Evolutionary conservation across 2,113 vertebrate species (phyloP), one percentile per base, ranked within the genome.

Genomic region (Chaenocephalus aceratus): DNA sequence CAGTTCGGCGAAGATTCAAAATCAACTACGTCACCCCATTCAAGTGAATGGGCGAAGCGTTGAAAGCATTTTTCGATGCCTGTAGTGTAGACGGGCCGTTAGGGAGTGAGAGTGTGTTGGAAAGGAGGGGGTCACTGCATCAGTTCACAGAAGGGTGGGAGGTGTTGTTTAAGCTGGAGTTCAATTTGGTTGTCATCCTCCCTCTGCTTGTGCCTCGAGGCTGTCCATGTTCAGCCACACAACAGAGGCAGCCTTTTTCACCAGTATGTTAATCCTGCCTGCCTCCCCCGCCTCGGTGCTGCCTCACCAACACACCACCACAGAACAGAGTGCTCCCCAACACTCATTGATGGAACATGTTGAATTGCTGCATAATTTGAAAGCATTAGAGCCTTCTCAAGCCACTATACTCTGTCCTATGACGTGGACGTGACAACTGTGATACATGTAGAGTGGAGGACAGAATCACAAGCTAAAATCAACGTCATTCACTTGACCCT

Each of bases 181-280:
- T 87, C 69, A 83, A 12, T 83, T 82, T 72, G 79, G 53, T 85
- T 84, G 77, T 88, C 85, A 84, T 91, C 88, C 85, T 86, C 87
- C 84, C 84, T 90, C 82, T 79, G 77, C 79, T 51, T 75, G 67
- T 73, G 86, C 86, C 91, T 91, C 67, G 0, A 77, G 89, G 89
- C 90, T 71, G 10, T 81, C 75, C 80, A 54, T 66, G 78, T 82
- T 83, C 78, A 85, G 77, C 81, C 79, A 68, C 79, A 82, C 82
- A 91, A 93, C 92, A 91, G 86, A 92, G 80, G 89, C 79, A 68
- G 85, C 80, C 80, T 88, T 92, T 88, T 80, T 91, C 81, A 84
- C 72, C 88, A 80, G 75, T 87, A 91, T 90, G 92, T 90, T 91
- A 92, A 93, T 92, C 82, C 83, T 67, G 85, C 81, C 59, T 68